A percentile compares a stretch with the other conserved stretches of the same genome.
Evolutionary conservation across 2,888 invertebrate species (phyloP).

Genomic region (Aproaerema taeniolella): DNA sequence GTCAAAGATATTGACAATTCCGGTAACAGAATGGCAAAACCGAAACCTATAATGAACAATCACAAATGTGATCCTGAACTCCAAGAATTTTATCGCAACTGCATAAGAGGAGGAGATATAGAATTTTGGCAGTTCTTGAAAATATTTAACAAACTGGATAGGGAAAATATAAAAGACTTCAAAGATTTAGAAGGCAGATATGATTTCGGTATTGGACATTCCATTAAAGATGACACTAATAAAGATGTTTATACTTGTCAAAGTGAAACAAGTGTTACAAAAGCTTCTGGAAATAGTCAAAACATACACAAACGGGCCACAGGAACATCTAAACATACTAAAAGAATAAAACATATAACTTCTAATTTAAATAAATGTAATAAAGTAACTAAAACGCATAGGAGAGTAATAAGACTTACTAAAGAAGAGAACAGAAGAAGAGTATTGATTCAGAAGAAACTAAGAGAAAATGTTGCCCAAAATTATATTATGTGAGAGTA

Average conservation of each 20-base stretch:
- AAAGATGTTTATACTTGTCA: too few species aligned
- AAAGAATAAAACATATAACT: background rate
- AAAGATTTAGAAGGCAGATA: slow-evolving; percentile 40
- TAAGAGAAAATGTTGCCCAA: slow-evolving; percentile 25
- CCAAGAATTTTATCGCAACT: slow-evolving; percentile 49
- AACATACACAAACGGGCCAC: too few species aligned
- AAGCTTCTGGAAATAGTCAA: too few species aligned
- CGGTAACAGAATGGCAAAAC: slow-evolving; percentile 35
- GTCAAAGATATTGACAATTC: background rate
- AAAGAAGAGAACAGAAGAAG: slow-evolving; percentile 36
- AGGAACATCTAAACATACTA: too few species aligned
- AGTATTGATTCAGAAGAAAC: slow-evolving; percentile 25
- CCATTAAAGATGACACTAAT: too few species aligned
- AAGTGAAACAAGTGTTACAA: too few species aligned
- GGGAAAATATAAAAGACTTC: slow-evolving; percentile 50
- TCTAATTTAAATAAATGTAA: too few species aligned
- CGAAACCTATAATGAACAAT: slow-evolving; percentile 46
- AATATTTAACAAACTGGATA: slow-evolving; percentile 54
- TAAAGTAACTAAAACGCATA: slow-evolving; percentile 7
- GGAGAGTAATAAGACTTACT: slow-evolving; percentile 32
- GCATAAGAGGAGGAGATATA: slow-evolving; percentile 52
- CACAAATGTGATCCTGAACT: slow-evolving; percentile 55
- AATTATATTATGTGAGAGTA: too few species aligned
- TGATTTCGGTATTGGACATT: slow-evolving; percentile 45
- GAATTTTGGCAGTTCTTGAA: slow-evolving; percentile 67